phyloP scores from a whole-genome alignment of 2,113 vertebrate species.

The Euleptes europaea region DNA sequence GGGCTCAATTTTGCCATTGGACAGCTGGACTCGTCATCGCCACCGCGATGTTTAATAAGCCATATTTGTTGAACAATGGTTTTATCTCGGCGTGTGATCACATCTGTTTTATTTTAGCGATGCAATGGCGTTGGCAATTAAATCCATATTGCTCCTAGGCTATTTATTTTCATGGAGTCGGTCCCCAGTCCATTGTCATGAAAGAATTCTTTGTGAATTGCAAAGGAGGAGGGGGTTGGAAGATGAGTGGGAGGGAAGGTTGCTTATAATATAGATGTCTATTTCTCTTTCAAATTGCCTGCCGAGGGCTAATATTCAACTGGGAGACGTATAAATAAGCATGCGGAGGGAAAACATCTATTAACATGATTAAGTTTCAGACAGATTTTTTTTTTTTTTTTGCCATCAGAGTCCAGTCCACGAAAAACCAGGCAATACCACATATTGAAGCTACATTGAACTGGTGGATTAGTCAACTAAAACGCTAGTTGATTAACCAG shows the following conservation, averaged over 20 bases:
- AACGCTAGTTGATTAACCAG: not conserved
- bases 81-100: slow-evolving; percentile 76
- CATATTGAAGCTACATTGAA: slow-evolving; percentile 1
- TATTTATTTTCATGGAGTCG: slow-evolving; percentile 77
- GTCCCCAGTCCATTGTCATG: slow-evolving; percentile 62
- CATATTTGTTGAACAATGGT: slow-evolving; percentile 75
- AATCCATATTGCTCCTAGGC: slow-evolving; percentile 74
- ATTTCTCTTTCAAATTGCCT: slow-evolving; percentile 49
- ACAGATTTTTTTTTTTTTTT: slow-evolving; percentile 7
- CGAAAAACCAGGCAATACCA: not conserved
- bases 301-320: slow-evolving; percentile 33
- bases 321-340: slow-evolving; percentile 32
- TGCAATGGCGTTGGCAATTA: slow-evolving; percentile 71
- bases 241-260: slow-evolving; percentile 12
- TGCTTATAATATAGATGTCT: slow-evolving; percentile 6
- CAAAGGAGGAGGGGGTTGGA: slow-evolving; percentile 47
- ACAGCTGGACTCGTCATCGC: slow-evolving; percentile 68
- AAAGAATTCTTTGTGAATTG: slow-evolving; percentile 74
- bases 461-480: not conserved
- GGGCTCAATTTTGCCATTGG: slow-evolving; percentile 46
- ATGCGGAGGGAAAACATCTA: slow-evolving; percentile 15
- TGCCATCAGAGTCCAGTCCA: not conserved
- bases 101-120: slow-evolving; percentile 81
- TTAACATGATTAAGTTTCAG: slow-evolving; percentile 13
- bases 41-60: slow-evolving; percentile 67